Evolutionary conservation across 2,113 vertebrate species (phyloP).

Genomic region (Jaculus jaculus): DNA sequence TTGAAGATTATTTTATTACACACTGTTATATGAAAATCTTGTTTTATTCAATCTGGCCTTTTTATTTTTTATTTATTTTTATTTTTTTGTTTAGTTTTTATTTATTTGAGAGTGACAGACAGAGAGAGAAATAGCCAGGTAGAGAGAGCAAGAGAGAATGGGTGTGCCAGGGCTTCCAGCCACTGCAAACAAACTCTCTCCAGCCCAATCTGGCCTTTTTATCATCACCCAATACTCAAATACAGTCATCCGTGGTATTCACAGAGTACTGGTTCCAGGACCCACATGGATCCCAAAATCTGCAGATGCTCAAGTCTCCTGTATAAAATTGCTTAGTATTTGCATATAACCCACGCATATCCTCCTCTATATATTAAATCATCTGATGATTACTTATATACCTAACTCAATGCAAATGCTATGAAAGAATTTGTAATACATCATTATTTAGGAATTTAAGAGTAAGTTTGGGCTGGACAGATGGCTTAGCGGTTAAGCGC

Average conservation of each 20-base stretch:
- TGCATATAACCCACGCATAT: neutral
- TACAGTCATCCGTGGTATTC: neutral
- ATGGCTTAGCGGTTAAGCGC: no score
- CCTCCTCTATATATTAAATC: neutral
- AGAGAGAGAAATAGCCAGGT: no score
- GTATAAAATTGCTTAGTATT: neutral
- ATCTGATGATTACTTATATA: neutral
- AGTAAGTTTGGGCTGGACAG: no score
- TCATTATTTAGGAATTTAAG: neutral
- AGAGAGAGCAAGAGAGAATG: no score
- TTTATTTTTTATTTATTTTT: no score
- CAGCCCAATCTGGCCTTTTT: neutral
- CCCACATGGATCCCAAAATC: neutral
- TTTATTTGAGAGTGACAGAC: no score
- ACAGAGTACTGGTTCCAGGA: neutral
- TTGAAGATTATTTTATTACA: neutral
- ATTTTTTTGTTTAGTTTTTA: no score
- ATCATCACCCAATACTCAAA: neutral
- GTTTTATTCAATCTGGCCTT: neutral
- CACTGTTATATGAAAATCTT: neutral
- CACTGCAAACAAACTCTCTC: no score
- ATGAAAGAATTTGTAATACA: neutral
- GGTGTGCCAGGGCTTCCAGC: no score
- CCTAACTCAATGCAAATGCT: neutral
- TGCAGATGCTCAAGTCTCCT: neutral